These are phyloP conservation scores for Siniperca obscura DNA, from an alignment of 2,797 vertebrate species.

Conservation along the genomic window DNA sequence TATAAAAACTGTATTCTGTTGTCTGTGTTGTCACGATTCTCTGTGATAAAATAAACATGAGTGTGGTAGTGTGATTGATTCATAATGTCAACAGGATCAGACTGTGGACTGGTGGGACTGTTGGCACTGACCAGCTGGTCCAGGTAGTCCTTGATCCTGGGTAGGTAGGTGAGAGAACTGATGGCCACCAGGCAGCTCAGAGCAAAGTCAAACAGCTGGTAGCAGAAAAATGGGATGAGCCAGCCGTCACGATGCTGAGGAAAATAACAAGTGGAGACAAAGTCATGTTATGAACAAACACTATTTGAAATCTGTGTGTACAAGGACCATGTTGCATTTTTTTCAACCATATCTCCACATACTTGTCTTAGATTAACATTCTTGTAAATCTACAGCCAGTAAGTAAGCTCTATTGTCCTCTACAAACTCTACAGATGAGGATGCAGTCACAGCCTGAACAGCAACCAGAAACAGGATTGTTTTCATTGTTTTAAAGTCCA, in stretches of 20 bases:
- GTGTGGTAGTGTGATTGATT: not conserved
- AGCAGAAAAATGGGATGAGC: constrained; percentile 99
- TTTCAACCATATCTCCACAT: constrained; percentile 18
- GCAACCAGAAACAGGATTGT: not conserved
- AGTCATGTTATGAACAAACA: not conserved
- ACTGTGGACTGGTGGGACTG: constrained; percentile 49
- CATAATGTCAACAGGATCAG: not conserved
- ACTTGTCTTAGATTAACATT: not conserved
- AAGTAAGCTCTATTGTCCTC: not conserved
- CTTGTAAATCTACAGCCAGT: not conserved
- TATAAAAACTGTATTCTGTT: not conserved
- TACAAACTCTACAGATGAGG: not conserved
- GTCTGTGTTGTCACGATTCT: not conserved
- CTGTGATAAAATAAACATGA: constrained; percentile 2
- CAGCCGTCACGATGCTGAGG: constrained; percentile 94
- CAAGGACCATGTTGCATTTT: constrained; percentile 31
- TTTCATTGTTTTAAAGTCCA: not conserved
- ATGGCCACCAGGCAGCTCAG: constrained; percentile 97
- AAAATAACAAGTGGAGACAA: not conserved
- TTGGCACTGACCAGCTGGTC: constrained; percentile 91
- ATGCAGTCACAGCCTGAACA: constrained; percentile 10
- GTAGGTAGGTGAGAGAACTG: constrained; percentile 97
- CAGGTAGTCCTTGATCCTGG: constrained; percentile 97
- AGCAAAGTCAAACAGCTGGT: constrained; percentile 98
- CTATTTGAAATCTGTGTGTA: too few relatives aligned